A percentile compares a stretch with the other conserved stretches of the same genome.
These are phyloP conservation scores for Escarpia spicata DNA, from an alignment of 2,888 invertebrate species.

Conservation along the genomic window DNA sequence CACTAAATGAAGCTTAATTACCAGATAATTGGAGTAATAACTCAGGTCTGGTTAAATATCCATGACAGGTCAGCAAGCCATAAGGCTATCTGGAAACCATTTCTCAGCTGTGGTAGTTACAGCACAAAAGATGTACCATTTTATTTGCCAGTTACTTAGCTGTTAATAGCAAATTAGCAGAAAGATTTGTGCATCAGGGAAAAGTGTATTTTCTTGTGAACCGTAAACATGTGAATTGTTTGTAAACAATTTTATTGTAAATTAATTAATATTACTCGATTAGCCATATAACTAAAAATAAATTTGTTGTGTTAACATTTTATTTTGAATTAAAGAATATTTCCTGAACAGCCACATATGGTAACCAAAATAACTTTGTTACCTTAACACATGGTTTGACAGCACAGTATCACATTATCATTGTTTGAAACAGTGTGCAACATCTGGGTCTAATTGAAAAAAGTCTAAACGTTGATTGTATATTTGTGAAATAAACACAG, in stretches of 20 bases:
- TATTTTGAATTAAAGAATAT: neutral
- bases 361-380: too few relatives aligned
- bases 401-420: too few relatives aligned
- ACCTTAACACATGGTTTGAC: too few relatives aligned
- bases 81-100: neutral
- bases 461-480: too few relatives aligned
- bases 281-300: neutral
- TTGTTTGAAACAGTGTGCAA: too few relatives aligned
- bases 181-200: too few relatives aligned
- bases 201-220: too few relatives aligned
- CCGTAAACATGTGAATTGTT: neutral
- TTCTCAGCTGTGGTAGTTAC: neutral
- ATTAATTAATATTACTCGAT: neutral
- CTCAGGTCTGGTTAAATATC: slow-evolving; percentile 5
- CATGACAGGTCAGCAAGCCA: neutral
- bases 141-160: neutral
- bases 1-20: slow-evolving; percentile 11
- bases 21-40: slow-evolving; percentile 16
- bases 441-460: too few relatives aligned
- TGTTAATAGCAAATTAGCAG: neutral
- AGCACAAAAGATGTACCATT: neutral
- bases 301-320: neutral
- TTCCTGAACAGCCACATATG: neutral
- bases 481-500: neutral
- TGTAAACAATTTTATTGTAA: neutral